Base-by-base conservation (phyloP, 2,113 vertebrate genomes). In the Chrysemys picta region DNA sequence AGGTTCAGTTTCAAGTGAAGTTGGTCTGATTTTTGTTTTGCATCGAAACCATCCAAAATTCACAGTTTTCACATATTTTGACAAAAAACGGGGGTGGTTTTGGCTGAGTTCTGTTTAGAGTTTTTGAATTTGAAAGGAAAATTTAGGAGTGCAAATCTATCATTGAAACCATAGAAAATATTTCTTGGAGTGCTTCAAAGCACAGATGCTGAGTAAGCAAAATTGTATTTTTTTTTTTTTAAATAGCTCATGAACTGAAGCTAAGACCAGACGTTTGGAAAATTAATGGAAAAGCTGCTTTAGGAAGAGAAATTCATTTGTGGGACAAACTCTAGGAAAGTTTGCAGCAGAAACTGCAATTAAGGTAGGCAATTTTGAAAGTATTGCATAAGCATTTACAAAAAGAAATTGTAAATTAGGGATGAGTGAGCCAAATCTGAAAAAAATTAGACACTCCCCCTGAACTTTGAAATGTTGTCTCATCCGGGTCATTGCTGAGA, bases 231-330 rank as follows among this genome's bases (percentile, higher is more conserved):
- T 3, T 8, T 56, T 84, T 45, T 79, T 29, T 84, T 49, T 79
- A 5, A 53, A 57, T 56, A 94, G 19, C 53, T 57, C 1, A 0
- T 10, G 7, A 3, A 4, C 1, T 4, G 3, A 1, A 21, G 35
- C 5, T 3, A 13, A 65, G 62, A 1, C 79, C 5, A 87, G 4
- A 2, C 9, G 29, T 82, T 81, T 35, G 24, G 45, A 8, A 65
- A 53, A 38, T 6, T 2, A 9, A 65, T 13, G 19, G 81, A 80
- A 24, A 72, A 29, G 25, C 1, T 3, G 5, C 65, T 38, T 72
- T 38, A 38, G n/a, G 9, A 72, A 38, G 65, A 72, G n/a, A 72
- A 21, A 38, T 38, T 72, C 17, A 50, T 85, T 52, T 85, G 79
- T 94, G 27, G 47, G 79, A 90, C 13, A 90, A 69, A 65, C 22